phyloP scores from a whole-genome alignment of 1,140 invertebrate genomes.

The Calephelis virginiensis region DNA sequence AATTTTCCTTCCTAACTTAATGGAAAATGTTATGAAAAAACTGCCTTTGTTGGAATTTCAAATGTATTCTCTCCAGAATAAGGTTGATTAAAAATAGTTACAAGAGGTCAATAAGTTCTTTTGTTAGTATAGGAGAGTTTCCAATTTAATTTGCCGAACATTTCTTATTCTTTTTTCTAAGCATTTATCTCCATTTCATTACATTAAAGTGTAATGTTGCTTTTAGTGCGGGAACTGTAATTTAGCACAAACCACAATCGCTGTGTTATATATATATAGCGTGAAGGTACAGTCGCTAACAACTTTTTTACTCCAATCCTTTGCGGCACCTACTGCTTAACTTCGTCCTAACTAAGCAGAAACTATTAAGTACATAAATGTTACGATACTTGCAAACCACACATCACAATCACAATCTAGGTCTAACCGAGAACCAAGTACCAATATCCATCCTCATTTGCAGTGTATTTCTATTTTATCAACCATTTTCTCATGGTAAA shows the following conservation, averaged over 20 bases:
- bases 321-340: no score
- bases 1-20: conserved; percentile 47
- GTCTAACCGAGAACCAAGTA: no score
- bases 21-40: conserved; percentile 28
- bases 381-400: no score
- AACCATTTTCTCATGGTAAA: no score
- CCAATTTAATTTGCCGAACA: conserved; percentile 68
- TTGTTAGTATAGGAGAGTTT: conserved; percentile 42
- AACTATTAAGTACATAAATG: no score
- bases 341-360: no score
- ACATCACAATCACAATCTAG: no score
- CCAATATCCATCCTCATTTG: no score
- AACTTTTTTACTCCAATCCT: background rate
- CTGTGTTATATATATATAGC: background rate
- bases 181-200: conserved; percentile 66
- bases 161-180: conserved; percentile 58
- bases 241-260: conserved; percentile 1
- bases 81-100: conserved; percentile 4
- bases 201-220: conserved; percentile 53
- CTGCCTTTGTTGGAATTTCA: conserved; percentile 1
- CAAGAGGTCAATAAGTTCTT: conserved; percentile 30
- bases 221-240: conserved; percentile 9
- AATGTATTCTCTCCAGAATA: conserved; percentile 16
- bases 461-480: no score
- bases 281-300: background rate